These are phyloP conservation scores for Maniola jurtina DNA, from an alignment of 1,140 invertebrate genomes.

Conservation along the genomic window DNA sequence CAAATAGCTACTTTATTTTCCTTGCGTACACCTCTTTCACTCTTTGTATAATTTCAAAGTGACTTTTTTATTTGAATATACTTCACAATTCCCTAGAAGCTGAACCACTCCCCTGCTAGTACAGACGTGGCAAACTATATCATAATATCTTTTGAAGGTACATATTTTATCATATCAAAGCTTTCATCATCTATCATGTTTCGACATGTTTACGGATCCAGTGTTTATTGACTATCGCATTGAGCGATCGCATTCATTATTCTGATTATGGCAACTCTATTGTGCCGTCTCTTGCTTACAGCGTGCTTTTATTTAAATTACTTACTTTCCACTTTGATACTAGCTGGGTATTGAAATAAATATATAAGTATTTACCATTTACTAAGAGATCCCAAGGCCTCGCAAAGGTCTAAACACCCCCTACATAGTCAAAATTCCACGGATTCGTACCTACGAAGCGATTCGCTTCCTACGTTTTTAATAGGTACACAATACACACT, in stretches of 20 bases:
- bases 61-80: neutral
- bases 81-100: neutral
- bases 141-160: constrained; percentile 55
- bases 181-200: constrained; percentile 72
- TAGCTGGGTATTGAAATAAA: neutral
- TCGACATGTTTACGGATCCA: constrained; percentile 68
- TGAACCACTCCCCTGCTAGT: neutral
- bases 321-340: constrained; percentile 21
- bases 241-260: constrained; percentile 68
- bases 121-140: constrained; percentile 37
- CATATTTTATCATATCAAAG: constrained; percentile 68
- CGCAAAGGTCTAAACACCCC: no score
- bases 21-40: neutral
- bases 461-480: no score
- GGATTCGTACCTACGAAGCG: no score
- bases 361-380: neutral
- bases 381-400: neutral
- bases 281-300: constrained; percentile 33
- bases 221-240: constrained; percentile 69
- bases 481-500: no score
- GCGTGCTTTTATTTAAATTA: constrained; percentile 32
- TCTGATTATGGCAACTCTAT: constrained; percentile 56
- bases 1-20: no score
- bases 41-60: neutral
- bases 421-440: no score